These are phyloP conservation scores for Sparidentex hasta DNA, from an alignment of 2,797 vertebrate species.

Conservation along the genomic window DNA sequence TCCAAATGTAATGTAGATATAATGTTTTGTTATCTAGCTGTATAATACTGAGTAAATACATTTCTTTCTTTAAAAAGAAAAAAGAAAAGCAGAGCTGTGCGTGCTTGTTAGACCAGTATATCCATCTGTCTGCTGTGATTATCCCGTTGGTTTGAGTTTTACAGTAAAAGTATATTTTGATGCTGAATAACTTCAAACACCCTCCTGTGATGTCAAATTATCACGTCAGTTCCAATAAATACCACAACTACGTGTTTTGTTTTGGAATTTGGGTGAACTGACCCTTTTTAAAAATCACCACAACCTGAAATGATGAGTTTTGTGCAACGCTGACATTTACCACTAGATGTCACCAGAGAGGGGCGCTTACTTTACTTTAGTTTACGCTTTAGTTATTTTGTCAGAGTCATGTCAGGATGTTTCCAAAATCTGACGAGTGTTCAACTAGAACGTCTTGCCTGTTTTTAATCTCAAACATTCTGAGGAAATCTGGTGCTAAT, in stretches of 20 bases:
- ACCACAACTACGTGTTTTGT: neutral
- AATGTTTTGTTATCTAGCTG: neutral
- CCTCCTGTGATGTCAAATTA: too few relatives aligned
- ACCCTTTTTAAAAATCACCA: neutral
- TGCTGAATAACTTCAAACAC: neutral
- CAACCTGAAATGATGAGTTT: neutral
- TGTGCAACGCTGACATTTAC: neutral
- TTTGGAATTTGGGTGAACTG: neutral
- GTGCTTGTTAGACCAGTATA: neutral
- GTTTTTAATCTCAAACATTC: neutral
- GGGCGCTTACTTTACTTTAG: neutral
- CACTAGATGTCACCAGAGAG: slow-evolving; percentile 39
- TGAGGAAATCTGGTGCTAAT: neutral
- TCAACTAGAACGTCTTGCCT: neutral
- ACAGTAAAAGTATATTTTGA: neutral
- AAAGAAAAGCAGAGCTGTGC: neutral
- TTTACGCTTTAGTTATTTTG: neutral
- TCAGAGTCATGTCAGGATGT: neutral
- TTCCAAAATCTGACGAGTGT: neutral
- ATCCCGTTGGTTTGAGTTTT: neutral
- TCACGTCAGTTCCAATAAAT: neutral
- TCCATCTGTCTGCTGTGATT: neutral
- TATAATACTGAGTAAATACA: slow-evolving; percentile 4
- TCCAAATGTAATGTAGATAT: neutral
- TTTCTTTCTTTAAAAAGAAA: neutral